phyloP scores from a whole-genome alignment of 2,113 vertebrate species.

The Apeltes quadracus region DNA sequence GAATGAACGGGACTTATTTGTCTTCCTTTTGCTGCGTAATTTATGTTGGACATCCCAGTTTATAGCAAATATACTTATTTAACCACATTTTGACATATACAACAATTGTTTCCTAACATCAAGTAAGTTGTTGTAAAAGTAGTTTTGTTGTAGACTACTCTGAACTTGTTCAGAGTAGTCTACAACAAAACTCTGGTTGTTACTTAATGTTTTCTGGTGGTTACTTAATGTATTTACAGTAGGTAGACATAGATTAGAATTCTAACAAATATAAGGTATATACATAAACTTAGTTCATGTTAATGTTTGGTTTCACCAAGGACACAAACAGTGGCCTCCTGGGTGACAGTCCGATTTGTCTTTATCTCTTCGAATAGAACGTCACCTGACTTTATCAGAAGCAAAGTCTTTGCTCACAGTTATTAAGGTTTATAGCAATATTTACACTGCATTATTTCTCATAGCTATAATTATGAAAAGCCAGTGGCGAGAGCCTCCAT shows the following conservation, averaged over 20 bases:
- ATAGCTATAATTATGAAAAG: background rate
- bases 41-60: background rate
- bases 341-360: background rate
- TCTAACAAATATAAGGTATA: background rate
- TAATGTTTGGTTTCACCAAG: background rate
- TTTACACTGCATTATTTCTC: background rate
- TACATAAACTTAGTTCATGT: background rate
- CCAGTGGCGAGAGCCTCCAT: background rate
- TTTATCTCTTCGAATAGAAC: background rate
- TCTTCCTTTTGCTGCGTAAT: background rate
- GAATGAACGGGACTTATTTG: background rate
- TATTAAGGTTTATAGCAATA: background rate
- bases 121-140: too few species aligned
- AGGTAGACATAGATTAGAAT: background rate
- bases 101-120: background rate
- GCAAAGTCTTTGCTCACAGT: background rate
- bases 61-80: background rate
- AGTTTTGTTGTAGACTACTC: background rate
- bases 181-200: too few species aligned
- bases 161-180: too few species aligned
- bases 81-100: background rate
- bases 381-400: background rate
- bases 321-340: slow-evolving; percentile 1
- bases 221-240: background rate
- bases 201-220: background rate